Percentiles rank a stretch among this genome's conserved stretches.
These are phyloP conservation scores for Alloscopus bannaensis DNA, from an alignment of 2,888 invertebrate genomes.

Conservation along the genomic window DNA sequence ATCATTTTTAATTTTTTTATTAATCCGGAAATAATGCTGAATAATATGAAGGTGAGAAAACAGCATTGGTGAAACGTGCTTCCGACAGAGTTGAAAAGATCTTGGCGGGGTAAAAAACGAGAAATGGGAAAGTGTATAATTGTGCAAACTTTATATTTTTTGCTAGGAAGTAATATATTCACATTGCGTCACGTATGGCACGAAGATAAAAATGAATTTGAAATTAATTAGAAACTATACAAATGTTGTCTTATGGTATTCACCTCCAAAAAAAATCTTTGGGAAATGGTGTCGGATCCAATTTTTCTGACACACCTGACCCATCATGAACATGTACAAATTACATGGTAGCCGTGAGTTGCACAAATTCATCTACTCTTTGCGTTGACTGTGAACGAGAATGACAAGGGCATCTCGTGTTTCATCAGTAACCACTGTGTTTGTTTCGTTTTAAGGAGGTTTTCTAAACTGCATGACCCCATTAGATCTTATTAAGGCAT, in stretches of 20 bases:
- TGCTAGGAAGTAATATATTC: background rate
- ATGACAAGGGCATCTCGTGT: too few relatives aligned
- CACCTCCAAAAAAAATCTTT: too few relatives aligned
- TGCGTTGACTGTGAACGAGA: too few relatives aligned
- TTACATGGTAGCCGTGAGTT: too few relatives aligned
- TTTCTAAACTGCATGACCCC: conserved; percentile 54
- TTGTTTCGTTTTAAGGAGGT: too few relatives aligned
- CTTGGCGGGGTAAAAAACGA: too few relatives aligned
- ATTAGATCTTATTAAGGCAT: conserved; percentile 57
- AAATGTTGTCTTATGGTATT: conserved; percentile 7
- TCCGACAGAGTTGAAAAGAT: conserved; percentile 39
- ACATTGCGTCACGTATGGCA: background rate
- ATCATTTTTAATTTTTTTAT: conserved; percentile 56
- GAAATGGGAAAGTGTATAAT: conserved; percentile 32
- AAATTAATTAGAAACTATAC: conserved; percentile 13
- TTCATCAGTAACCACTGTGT: too few relatives aligned
- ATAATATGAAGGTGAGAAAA: conserved; percentile 49
- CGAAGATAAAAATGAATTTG: conserved; percentile 1
- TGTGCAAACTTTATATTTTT: conserved; percentile 20
- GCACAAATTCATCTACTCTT: too few relatives aligned
- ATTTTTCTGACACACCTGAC: too few relatives aligned
- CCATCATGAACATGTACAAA: too few relatives aligned
- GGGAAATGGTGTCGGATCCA: too few relatives aligned
- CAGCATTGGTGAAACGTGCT: conserved; percentile 46
- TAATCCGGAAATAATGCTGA: conserved; percentile 56